Evolutionary conservation across 2,888 invertebrate species (phyloP).

Genomic region (Drosophila flavopinicola): DNA sequence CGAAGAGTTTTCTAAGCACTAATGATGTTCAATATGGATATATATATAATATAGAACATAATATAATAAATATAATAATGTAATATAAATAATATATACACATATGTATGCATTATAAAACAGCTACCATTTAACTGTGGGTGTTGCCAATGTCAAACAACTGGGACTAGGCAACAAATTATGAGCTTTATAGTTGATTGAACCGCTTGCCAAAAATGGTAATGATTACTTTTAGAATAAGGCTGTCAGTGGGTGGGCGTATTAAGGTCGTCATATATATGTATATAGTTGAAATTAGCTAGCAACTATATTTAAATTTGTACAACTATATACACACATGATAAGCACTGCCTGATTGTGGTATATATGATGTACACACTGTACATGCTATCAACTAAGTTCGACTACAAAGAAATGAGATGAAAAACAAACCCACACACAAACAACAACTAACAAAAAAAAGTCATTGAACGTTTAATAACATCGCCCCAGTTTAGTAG

Average conservation of each 20-base stretch:
- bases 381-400: slow-evolving; percentile 36
- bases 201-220: slow-evolving; percentile 34
- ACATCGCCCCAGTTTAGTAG: slow-evolving; percentile 63
- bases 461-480: slow-evolving; percentile 73
- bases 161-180: slow-evolving; percentile 1
- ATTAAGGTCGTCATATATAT: slow-evolving; percentile 19
- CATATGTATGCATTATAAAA: neutral
- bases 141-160: slow-evolving; percentile 32
- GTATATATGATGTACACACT: neutral
- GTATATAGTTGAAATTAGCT: neutral
- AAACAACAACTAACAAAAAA: slow-evolving; percentile 32
- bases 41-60: too few species aligned
- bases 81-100: too few species aligned
- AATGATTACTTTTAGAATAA: slow-evolving; percentile 17
- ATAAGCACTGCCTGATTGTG: slow-evolving; percentile 35
- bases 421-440: slow-evolving; percentile 11
- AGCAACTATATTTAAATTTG: slow-evolving; percentile 11
- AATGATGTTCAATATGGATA: slow-evolving; percentile 1
- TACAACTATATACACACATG: slow-evolving; percentile 3
- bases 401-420: slow-evolving; percentile 32
- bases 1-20: neutral
- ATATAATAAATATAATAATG: too few species aligned
- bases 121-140: slow-evolving; percentile 16
- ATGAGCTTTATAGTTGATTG: slow-evolving; percentile 19
- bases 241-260: slow-evolving; percentile 25